These are phyloP conservation scores for Semaprochilodus insignis DNA, from an alignment of 2,797 vertebrate genomes.

Conservation along the genomic window DNA sequence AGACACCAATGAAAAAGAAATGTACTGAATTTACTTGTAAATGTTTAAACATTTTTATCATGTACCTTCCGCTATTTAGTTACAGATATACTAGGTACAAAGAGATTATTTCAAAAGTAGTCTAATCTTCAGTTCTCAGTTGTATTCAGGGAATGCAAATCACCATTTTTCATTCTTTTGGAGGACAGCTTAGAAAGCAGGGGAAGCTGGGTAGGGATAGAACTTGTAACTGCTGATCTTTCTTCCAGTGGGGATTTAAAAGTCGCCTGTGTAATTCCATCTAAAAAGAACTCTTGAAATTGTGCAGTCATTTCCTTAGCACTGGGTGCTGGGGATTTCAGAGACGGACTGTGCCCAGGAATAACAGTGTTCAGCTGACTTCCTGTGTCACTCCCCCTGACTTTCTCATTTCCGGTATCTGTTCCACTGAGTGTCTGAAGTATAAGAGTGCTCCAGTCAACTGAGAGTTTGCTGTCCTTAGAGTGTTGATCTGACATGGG, in stretches of 20 bases:
- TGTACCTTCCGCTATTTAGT: too few relatives aligned
- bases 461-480: background rate
- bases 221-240: background rate
- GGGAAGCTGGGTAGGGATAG: conserved; percentile 12
- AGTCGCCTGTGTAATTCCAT: conserved; percentile 4
- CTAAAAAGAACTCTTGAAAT: background rate
- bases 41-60: too few relatives aligned
- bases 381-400: background rate
- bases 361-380: background rate
- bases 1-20: too few relatives aligned
- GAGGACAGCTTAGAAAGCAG: conserved; percentile 17
- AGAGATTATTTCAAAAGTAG: too few relatives aligned
- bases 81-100: too few relatives aligned
- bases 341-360: background rate
- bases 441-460: conserved; percentile 24
- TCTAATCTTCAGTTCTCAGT: background rate
- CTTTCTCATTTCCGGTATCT: background rate
- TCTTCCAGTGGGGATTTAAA: background rate
- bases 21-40: too few relatives aligned
- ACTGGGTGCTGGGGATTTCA: background rate
- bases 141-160: background rate
- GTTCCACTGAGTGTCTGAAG: conserved; percentile 25
- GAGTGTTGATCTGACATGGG: background rate
- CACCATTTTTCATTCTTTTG: conserved; percentile 28
- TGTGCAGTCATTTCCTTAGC: background rate